Conservation (phyloP, 2,888 invertebrate species). For the Hirtodrosophila duncani region DNA sequence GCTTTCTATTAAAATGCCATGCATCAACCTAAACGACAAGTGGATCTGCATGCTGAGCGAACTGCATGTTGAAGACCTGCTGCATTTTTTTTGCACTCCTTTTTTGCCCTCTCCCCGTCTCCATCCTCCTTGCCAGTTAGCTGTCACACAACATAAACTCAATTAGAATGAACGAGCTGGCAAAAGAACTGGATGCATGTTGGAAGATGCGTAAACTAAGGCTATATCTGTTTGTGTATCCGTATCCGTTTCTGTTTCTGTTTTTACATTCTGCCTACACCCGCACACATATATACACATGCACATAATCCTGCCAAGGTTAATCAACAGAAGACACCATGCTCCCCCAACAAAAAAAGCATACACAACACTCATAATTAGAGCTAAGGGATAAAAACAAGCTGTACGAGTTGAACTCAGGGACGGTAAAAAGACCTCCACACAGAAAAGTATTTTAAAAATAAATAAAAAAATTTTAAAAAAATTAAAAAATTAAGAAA, state of each 20-base stretch:
- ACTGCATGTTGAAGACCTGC: constrained; percentile 19
- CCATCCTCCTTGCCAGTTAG: constrained; percentile 2
- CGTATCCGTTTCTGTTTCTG: no score
- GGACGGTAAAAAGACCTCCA: no score
- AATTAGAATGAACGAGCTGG: constrained; percentile 55
- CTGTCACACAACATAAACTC: constrained; percentile 43
- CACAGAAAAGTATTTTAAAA: no score
- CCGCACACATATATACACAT: not conserved
- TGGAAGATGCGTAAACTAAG: constrained; percentile 4
- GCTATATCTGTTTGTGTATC: no score
- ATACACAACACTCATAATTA: constrained; percentile 26
- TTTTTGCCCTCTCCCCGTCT: constrained; percentile 2
- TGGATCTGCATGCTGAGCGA: no score
- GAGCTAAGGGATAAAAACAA: no score
- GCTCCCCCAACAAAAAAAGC: not conserved
- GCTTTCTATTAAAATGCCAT: constrained; percentile 59
- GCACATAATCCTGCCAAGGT: constrained; percentile 29
- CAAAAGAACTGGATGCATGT: constrained; percentile 17
- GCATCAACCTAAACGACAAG: constrained; percentile 54
- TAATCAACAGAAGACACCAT: constrained; percentile 15
- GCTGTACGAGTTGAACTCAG: no score
- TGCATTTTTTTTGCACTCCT: constrained; percentile 11
- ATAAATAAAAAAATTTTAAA: no score
- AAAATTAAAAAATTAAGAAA: no score
- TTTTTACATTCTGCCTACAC: no score